Base-by-base conservation (phyloP, 1,140 invertebrate species). In the Pachypeltis micranthus region DNA sequence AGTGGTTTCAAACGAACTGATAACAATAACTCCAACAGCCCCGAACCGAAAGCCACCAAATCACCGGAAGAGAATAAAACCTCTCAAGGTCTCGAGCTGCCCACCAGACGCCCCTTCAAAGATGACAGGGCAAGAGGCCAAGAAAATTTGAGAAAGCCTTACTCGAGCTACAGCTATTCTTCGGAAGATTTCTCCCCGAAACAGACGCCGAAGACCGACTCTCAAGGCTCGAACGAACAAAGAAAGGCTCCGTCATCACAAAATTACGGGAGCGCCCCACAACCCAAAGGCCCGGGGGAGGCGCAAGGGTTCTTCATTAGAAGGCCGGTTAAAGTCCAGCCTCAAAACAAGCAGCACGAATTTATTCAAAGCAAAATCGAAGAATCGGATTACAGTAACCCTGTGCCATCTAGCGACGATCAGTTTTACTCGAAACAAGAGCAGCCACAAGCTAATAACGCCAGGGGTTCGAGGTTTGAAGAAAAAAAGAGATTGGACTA, bases 1-100 rank as follows among this genome's bases (percentile, higher is more conserved):
- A n/a, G 54, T 24, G 62, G 62, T 12, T 63, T 63, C 19, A 63
- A 44, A 58, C 34, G 55, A 58, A 28, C 21, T 27, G 62, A 63
- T 21, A 55, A 63, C 14, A 28, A 39, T 23, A 59, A 51, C 19
- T 3, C n/a, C n/a, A n/a, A n/a, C n/a, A n/a, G n/a, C n/a, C n/a
- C n/a, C n/a, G n/a, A n/a, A n/a, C n/a, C n/a, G n/a, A n/a, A n/a
- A n/a, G n/a, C n/a, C n/a, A n/a, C n/a, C n/a, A n/a, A n/a, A n/a
- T n/a, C n/a, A n/a, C n/a, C n/a, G n/a, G n/a, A n/a, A n/a, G n/a
- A n/a, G 24, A 47, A 47, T n/a, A 47, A 16, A 10, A n/a, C 34
- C 44, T 47, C n/a, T 47, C 44, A 23, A 47, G 24, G 24, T 47
- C 44, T 23, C 44, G 24, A 47, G 44, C 2, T 19, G 44, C n/a